These are phyloP conservation scores for Hozukius guyotensis DNA, from an alignment of 2,797 vertebrate genomes.

Conservation along the genomic window DNA sequence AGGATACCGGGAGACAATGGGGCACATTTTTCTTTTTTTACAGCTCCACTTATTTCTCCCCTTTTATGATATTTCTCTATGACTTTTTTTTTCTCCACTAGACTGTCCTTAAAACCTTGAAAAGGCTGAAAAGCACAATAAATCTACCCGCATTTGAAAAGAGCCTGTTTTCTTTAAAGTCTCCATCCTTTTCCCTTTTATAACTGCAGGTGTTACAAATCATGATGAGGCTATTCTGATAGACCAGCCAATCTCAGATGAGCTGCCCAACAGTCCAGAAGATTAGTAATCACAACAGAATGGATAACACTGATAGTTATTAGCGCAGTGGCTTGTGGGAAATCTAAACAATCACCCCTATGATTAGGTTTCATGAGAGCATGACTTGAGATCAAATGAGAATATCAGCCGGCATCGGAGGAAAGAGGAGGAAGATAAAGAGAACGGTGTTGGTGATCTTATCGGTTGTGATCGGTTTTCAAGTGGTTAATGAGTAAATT, in stretches of 20 bases:
- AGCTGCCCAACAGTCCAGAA: slow-evolving; percentile 35
- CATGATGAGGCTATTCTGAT: slow-evolving; percentile 40
- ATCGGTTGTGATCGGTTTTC: neutral
- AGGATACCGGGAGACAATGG: slow-evolving; percentile 41
- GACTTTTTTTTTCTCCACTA: neutral
- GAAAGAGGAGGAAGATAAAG: neutral
- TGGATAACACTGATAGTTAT: slow-evolving; percentile 50
- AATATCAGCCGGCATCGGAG: neutral
- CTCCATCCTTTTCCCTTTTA: slow-evolving; percentile 25
- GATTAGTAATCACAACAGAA: slow-evolving; percentile 39
- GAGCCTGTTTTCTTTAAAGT: neutral
- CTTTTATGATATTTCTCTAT: neutral
- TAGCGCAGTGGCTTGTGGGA: slow-evolving; percentile 21
- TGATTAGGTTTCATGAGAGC: slow-evolving; percentile 50
- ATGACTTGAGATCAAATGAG: slow-evolving; percentile 48
- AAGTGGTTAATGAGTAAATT: slow-evolving; percentile 18
- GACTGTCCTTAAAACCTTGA: slow-evolving; percentile 6
- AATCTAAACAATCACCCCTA: slow-evolving; percentile 35
- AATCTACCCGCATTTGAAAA: neutral
- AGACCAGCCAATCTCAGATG: slow-evolving; percentile 20
- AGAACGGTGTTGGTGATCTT: slow-evolving; percentile 2
- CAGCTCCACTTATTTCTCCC: slow-evolving; percentile 27
- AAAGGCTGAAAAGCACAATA: neutral
- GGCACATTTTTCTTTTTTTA: slow-evolving; percentile 20
- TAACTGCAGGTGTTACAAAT: slow-evolving; percentile 40